Percentiles rank a stretch among this genome's conserved stretches.
Evolutionary conservation across 2,888 invertebrate genomes (phyloP).

Genomic region (Caenorhabditis doughertyi): DNA sequence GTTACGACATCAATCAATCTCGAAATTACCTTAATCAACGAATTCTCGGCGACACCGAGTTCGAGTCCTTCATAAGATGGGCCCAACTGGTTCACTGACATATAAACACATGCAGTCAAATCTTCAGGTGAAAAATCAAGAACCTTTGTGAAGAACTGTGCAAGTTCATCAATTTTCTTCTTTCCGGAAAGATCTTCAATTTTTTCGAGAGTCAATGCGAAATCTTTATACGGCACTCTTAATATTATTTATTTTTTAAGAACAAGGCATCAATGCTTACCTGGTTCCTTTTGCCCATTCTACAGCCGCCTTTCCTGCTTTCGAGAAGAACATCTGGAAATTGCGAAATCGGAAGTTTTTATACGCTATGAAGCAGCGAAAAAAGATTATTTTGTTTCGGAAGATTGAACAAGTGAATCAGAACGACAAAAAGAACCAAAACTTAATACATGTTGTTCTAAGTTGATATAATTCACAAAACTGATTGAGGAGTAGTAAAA

Average conservation of each 20-base stretch:
- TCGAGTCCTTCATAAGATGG: slow-evolving; percentile 96
- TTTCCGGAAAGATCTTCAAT: slow-evolving; percentile 88
- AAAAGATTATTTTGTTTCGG: background rate
- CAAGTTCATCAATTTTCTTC: slow-evolving; percentile 64
- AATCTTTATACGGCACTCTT: slow-evolving; percentile 94
- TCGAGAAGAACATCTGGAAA: slow-evolving; percentile 65
- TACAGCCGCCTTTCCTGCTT: slow-evolving; percentile 42
- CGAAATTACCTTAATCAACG: slow-evolving; percentile 93
- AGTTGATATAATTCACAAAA: too few species aligned
- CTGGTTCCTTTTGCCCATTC: slow-evolving; percentile 61
- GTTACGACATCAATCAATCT: background rate
- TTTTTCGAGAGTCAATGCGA: slow-evolving; percentile 92
- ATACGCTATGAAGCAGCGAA: background rate
- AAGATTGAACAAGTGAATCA: too few species aligned
- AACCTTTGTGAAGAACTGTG: slow-evolving; percentile 61
- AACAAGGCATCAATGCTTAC: slow-evolving; percentile 18
- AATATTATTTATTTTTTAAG: slow-evolving; percentile 63
- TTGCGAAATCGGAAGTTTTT: background rate
- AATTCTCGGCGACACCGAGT: slow-evolving; percentile 95
- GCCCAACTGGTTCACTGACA: slow-evolving; percentile 96
- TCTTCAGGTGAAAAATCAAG: slow-evolving; percentile 91
- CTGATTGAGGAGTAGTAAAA: too few species aligned
- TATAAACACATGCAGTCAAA: slow-evolving; percentile 91
- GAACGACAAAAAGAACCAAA: too few species aligned
- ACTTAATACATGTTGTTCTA: too few species aligned